These are phyloP conservation scores for Chanos chanos DNA, from an alignment of 2,797 vertebrate genomes.

Conservation along the genomic window DNA sequence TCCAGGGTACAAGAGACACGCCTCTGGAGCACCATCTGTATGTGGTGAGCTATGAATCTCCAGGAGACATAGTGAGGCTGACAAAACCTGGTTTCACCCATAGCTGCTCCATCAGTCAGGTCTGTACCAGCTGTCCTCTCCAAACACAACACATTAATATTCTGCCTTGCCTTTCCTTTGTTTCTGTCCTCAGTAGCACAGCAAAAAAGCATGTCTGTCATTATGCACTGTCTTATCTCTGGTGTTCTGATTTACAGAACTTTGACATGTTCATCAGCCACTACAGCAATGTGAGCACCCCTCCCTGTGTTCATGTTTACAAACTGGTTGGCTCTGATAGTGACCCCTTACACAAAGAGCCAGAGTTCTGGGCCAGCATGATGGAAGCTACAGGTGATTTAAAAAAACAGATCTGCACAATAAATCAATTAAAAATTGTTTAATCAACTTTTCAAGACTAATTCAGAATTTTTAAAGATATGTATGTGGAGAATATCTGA, in stretches of 20 bases:
- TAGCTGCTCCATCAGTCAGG: conserved; percentile 78
- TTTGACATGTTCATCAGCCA: conserved; percentile 98
- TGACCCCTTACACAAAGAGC: conserved; percentile 79
- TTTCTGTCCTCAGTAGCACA: not conserved
- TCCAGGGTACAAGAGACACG: conserved; percentile 83
- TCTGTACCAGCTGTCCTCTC: not conserved
- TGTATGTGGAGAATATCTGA: too few relatives aligned
- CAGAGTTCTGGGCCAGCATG: conserved; percentile 97
- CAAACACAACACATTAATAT: not conserved
- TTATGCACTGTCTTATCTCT: too few relatives aligned
- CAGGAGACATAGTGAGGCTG: conserved; percentile 76
- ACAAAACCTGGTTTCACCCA: conserved; percentile 81
- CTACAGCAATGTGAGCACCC: conserved; percentile 93
- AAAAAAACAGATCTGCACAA: too few relatives aligned
- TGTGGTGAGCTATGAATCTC: conserved; percentile 75
- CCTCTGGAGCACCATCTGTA: conserved; percentile 84
- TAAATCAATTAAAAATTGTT: too few relatives aligned
- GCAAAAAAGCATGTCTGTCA: too few relatives aligned
- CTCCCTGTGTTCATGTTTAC: conserved; percentile 93
- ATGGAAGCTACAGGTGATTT: conserved; percentile 93
- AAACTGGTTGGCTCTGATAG: conserved; percentile 80
- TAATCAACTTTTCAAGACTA: too few relatives aligned
- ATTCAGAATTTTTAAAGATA: not conserved
- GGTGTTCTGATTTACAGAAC: too few relatives aligned
- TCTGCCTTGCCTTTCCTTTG: not conserved